These are phyloP conservation scores for Plebejus argus DNA, from an alignment of 2,888 invertebrate species.

Conservation along the genomic window DNA sequence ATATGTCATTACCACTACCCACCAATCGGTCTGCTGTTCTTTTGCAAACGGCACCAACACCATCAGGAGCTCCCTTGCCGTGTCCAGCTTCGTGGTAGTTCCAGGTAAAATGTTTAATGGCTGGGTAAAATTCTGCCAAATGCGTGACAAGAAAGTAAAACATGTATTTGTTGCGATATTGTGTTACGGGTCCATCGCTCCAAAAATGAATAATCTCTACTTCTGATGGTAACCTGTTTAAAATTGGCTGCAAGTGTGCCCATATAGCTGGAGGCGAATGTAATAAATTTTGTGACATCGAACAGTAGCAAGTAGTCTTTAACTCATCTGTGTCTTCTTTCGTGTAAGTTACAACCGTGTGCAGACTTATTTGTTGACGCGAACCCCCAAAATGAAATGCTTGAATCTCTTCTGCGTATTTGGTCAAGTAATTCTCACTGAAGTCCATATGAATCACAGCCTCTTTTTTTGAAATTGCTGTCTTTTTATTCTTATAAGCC, in stretches of 20 bases:
- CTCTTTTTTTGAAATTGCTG: too few relatives aligned
- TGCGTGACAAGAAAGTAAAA: slow-evolving; percentile 47
- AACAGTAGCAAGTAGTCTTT: slow-evolving; percentile 37
- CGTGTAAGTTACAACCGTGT: too few relatives aligned
- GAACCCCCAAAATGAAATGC: too few relatives aligned
- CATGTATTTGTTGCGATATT: slow-evolving; percentile 51
- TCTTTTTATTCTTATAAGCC: too few relatives aligned
- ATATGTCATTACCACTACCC: too few relatives aligned
- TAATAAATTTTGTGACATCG: slow-evolving; percentile 48
- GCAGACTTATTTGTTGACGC: too few relatives aligned
- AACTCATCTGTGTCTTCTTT: too few relatives aligned
- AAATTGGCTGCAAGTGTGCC: slow-evolving; percentile 52
- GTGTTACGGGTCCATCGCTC: slow-evolving; percentile 54
- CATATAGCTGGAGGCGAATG: slow-evolving; percentile 55
- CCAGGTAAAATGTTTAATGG: slow-evolving; percentile 2
- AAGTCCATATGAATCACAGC: too few relatives aligned
- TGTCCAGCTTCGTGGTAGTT: slow-evolving; percentile 21
- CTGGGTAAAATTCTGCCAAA: too few relatives aligned
- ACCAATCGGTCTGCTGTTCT: background rate
- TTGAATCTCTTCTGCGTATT: too few relatives aligned
- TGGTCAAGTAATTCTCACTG: too few relatives aligned
- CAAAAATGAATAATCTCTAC: slow-evolving; percentile 49
- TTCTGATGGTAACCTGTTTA: slow-evolving; percentile 35
- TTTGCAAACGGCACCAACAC: background rate
- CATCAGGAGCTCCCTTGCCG: slow-evolving; percentile 24